phyloP scores from a whole-genome alignment of 2,113 vertebrate species.

The Pseudonaja textilis region DNA sequence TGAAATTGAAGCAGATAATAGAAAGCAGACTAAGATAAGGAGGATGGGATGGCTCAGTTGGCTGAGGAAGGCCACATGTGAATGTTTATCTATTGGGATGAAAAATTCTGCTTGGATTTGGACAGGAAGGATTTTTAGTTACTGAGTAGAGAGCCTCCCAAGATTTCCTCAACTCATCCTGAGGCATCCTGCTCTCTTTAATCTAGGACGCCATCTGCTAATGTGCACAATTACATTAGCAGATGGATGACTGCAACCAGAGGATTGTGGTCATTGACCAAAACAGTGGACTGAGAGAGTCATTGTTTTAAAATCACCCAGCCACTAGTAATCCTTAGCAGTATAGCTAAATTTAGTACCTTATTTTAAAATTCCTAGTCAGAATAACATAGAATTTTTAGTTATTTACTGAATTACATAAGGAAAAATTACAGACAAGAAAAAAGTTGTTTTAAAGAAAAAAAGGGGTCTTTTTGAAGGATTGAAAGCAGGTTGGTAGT shows the following conservation, averaged over 20 bases:
- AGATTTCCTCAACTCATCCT: no score
- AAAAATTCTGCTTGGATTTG: neutral
- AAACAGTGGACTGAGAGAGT: neutral
- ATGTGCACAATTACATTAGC: no score
- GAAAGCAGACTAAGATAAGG: neutral
- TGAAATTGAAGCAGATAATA: neutral
- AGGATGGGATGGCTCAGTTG: neutral
- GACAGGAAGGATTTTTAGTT: neutral
- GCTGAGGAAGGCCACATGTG: neutral
- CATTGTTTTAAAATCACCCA: neutral
- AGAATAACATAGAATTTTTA: neutral
- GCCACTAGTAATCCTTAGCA: neutral
- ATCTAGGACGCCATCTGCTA: no score
- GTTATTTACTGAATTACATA: neutral
- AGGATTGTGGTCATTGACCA: neutral
- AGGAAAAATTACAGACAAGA: neutral
- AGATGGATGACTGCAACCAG: no score
- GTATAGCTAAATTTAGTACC: no score
- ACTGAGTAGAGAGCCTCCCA: neutral
- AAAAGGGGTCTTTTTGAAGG: neutral
- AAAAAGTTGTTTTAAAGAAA: neutral
- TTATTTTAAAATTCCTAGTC: neutral
- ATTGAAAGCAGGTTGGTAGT: no score
- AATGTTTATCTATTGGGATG: neutral
- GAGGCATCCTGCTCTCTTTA: no score